Percentiles rank a stretch among this genome's conserved stretches.
phyloP scores from a whole-genome alignment of 2,888 invertebrate genomes.

The Diplolepis rosae region DNA sequence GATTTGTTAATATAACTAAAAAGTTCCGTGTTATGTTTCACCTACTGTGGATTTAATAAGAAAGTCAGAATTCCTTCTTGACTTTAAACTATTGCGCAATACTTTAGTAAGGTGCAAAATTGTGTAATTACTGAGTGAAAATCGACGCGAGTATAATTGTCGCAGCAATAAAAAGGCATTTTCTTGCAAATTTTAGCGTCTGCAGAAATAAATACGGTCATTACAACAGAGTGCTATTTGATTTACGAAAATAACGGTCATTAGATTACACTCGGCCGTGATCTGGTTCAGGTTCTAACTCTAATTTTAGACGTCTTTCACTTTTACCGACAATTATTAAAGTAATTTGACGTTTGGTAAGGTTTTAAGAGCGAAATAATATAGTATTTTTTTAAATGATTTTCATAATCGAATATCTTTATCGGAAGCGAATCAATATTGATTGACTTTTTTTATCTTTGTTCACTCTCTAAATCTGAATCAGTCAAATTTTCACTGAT shows the following conservation, averaged over 20 bases:
- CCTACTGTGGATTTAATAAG: background rate
- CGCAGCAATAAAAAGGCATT: conserved; percentile 7
- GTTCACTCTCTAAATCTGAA: too few relatives aligned
- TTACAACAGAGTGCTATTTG: background rate
- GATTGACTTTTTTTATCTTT: too few relatives aligned
- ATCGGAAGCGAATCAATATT: too few relatives aligned
- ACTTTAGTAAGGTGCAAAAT: conserved; percentile 45
- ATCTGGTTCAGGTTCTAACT: conserved; percentile 7
- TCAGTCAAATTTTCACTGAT: too few relatives aligned
- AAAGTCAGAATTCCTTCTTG: conserved; percentile 12
- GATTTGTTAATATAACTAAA: background rate
- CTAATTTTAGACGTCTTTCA: conserved; percentile 10
- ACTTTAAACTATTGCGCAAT: conserved; percentile 36
- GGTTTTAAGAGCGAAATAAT: background rate
- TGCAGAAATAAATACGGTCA: background rate
- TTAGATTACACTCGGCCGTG: conserved; percentile 9
- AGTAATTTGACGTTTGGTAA: background rate
- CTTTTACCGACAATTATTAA: background rate
- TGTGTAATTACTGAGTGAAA: conserved; percentile 49
- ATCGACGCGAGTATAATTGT: conserved; percentile 35
- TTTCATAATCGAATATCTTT: background rate
- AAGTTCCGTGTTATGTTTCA: background rate
- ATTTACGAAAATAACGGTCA: background rate
- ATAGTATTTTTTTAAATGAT: background rate
- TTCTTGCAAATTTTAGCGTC: background rate